Evolutionary conservation across 2,113 vertebrate species (phyloP), one percentile per base, ranked within the genome.

Genomic region (Alexandromys fortis): DNA sequence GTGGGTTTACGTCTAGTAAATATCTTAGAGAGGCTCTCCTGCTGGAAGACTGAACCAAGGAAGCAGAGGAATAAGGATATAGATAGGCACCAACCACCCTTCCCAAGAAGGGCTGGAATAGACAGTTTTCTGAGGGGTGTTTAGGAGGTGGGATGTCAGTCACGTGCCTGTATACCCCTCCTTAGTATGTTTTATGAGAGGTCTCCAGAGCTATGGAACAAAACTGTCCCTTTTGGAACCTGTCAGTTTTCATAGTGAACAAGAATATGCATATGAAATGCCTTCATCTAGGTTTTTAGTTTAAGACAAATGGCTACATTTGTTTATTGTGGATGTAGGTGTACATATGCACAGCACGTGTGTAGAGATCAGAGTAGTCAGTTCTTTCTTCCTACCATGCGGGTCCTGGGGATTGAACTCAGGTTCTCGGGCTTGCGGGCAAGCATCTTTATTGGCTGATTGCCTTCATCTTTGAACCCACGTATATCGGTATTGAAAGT

Each of bases 171-270:
- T 30, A 24, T 5, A n/a, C 33, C 61, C 92, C 35, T 79, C 24
- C 75, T 94, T 77, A 58, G 58, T 21, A 58, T 58, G 4, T 77
- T 49, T 30, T 86, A 81, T 58, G 12, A 49, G 55, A 52, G 26
- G n/a, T 68, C 33, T 78, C n/a, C n/a, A 33, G 77, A 86, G 26
- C 86, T 81, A 7, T 26, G 28, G 42, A 78, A 61, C 42, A 21
- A 58, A 58, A 58, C 49, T 96, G 58, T 91, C 83, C 68, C 83
- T 83, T 93, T 86, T 77, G 76, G 35, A 7, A 19, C 19, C 70
- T 86, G 3, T n/a, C 42, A 11, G 7, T 65, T 58, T 33, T 77
- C 42, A 2, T 58, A 61, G 19, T 82, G 38, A 28, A 35, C 55
- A 92, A 45, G 61, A 14, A n/a, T 61, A 0, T 79, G 0, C 68